Percentiles rank a stretch among this genome's conserved stretches.
These are phyloP conservation scores for Drosophila guanche DNA, from an alignment of 1,140 invertebrate species.

Conservation along the genomic window DNA sequence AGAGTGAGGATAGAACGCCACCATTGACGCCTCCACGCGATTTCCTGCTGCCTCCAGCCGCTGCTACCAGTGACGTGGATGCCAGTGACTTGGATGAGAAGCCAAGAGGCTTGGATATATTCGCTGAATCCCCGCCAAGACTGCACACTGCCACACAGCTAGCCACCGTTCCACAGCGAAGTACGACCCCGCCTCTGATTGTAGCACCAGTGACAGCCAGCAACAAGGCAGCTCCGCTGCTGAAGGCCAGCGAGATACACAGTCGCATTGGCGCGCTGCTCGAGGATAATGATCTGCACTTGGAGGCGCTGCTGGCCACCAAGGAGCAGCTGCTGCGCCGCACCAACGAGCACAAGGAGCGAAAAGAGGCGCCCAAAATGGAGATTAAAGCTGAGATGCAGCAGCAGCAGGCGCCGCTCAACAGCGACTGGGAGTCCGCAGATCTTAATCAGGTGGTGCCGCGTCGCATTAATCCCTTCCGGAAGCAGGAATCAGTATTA, in stretches of 20 bases:
- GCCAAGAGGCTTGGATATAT: conserved; percentile 59
- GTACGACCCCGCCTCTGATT: conserved; percentile 60
- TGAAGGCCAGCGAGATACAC: conserved; percentile 71
- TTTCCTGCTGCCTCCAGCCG: not conserved
- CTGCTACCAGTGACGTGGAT: not conserved
- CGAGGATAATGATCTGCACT: conserved; percentile 66
- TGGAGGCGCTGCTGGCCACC: conserved; percentile 56
- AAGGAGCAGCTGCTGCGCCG: conserved; percentile 55
- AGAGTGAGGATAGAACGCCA: conserved; percentile 20
- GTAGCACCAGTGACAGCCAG: not conserved
- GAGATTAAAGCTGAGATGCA: conserved; percentile 11
- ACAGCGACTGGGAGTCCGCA: not conserved
- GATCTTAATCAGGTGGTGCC: not conserved
- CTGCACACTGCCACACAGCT: conserved; percentile 35
- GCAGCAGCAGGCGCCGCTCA: not conserved
- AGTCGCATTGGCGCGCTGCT: conserved; percentile 72
- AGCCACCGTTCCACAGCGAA: conserved; percentile 26
- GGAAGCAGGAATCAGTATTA: conserved; percentile 68
- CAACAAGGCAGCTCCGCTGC: conserved; percentile 30
- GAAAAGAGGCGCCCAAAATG: conserved; percentile 43
- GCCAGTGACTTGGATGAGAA: not conserved
- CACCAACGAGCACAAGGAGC: conserved; percentile 53
- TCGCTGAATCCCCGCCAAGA: conserved; percentile 77
- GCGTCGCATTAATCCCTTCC: conserved; percentile 47
- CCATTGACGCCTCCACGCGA: conserved; percentile 11